These are phyloP conservation scores for Perccottus glenii DNA, from an alignment of 2,113 vertebrate species.

Conservation along the genomic window DNA sequence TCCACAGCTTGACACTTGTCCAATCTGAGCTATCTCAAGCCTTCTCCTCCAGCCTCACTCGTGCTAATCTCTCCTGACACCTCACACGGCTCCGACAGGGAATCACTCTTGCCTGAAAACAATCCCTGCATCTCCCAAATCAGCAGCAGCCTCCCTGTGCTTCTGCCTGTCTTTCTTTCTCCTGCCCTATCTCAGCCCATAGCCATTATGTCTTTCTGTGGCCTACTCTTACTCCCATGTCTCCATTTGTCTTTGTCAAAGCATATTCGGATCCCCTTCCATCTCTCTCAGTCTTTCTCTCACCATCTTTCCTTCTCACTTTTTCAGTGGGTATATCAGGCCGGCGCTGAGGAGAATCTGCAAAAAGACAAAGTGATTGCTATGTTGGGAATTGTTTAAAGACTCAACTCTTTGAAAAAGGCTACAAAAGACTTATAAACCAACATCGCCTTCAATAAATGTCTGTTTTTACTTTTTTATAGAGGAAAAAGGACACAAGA, in stretches of 20 bases:
- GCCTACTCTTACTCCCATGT: constrained; percentile 60
- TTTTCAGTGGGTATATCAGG: constrained; percentile 50
- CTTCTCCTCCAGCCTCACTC: constrained; percentile 56
- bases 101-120: constrained; percentile 73
- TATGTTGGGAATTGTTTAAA: constrained; percentile 54
- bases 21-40: constrained; percentile 67
- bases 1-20: constrained; percentile 73
- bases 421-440: too few relatives aligned
- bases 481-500: constrained; percentile 47
- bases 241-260: constrained; percentile 78
- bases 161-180: constrained; percentile 58
- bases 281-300: constrained; percentile 57
- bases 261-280: constrained; percentile 53
- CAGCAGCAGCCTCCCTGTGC: constrained; percentile 29
- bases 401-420: constrained; percentile 55
- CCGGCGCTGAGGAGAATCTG: constrained; percentile 66
- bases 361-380: constrained; percentile 53
- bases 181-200: constrained; percentile 49
- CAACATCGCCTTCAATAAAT: too few relatives aligned
- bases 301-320: constrained; percentile 42
- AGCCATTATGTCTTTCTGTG: constrained; percentile 60
- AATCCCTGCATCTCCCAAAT: constrained; percentile 63
- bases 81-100: constrained; percentile 61
- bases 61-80: constrained; percentile 74
- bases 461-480: constrained; percentile 28